phyloP scores from a whole-genome alignment of 1,140 invertebrate species.

The Aphaenogaster ashmeadi region DNA sequence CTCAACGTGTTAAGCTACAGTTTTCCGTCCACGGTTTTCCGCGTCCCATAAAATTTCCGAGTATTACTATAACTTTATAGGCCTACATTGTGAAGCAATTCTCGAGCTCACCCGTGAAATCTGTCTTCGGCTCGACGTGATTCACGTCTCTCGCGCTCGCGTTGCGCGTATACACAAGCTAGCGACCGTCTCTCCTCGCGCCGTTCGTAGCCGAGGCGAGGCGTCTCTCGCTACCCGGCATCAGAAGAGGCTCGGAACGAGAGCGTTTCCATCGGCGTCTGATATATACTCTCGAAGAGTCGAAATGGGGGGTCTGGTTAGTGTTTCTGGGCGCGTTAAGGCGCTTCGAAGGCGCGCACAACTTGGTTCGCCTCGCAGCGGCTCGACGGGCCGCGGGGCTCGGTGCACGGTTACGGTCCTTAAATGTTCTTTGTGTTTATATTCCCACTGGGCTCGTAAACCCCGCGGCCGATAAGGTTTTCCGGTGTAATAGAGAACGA shows the following conservation, averaged over 20 bases:
- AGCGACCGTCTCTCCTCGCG: slow-evolving; percentile 29
- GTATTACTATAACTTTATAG: background rate
- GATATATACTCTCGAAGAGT: slow-evolving; percentile 73
- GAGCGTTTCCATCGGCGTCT: slow-evolving; percentile 69
- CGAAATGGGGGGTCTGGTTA: slow-evolving; percentile 81
- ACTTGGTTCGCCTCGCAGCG: slow-evolving; percentile 33
- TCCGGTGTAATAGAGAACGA: slow-evolving; percentile 73
- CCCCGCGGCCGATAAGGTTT: slow-evolving; percentile 78
- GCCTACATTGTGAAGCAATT: background rate
- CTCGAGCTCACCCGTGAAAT: slow-evolving; percentile 4
- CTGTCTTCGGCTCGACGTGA: slow-evolving; percentile 59
- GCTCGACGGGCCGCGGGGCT: background rate
- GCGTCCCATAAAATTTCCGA: background rate
- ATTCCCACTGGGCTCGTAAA: slow-evolving; percentile 79
- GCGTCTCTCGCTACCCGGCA: slow-evolving; percentile 33
- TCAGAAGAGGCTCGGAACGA: slow-evolving; percentile 68
- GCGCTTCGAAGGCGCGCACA: slow-evolving; percentile 40
- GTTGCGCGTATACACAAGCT: background rate
- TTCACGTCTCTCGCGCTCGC: slow-evolving; percentile 66
- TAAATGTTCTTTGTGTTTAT: slow-evolving; percentile 78
- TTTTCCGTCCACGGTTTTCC: background rate
- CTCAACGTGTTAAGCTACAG: too few species aligned
- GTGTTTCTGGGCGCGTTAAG: slow-evolving; percentile 79
- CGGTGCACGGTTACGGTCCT: slow-evolving; percentile 63
- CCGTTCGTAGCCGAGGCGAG: background rate